Conservation (phyloP, 2,113 vertebrate genomes). For the Stigmatopora argus region DNA sequence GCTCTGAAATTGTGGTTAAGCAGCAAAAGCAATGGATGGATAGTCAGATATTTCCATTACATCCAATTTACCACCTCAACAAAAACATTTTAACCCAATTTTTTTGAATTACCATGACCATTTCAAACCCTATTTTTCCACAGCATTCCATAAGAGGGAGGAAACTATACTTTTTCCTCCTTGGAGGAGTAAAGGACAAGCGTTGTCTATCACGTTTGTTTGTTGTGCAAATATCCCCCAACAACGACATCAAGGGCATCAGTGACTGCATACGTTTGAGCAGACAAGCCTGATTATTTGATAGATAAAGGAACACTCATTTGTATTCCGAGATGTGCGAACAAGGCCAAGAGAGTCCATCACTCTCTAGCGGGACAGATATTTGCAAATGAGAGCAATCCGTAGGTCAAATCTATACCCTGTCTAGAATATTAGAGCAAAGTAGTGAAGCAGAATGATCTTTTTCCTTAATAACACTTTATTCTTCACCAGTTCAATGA, state of each 20-base stretch:
- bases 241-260: constrained; percentile 52
- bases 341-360: constrained; percentile 37
- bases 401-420: constrained; percentile 53
- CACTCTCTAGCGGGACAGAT: constrained; percentile 18
- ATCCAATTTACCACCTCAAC: no score
- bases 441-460: constrained; percentile 38
- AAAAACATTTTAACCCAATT: no score
- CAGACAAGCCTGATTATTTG: constrained; percentile 43
- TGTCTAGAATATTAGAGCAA: constrained; percentile 44
- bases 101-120: background rate
- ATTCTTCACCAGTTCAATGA: constrained; percentile 9
- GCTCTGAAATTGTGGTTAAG: background rate
- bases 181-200: constrained; percentile 9
- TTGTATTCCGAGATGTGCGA: constrained; percentile 50
- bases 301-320: constrained; percentile 51
- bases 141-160: background rate
- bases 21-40: no score
- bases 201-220: constrained; percentile 21
- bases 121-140: constrained; percentile 9
- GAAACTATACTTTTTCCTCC: constrained; percentile 28
- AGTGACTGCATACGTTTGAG: constrained; percentile 29
- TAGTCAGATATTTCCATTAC: background rate
- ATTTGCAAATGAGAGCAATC: constrained; percentile 57
- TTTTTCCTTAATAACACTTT: constrained; percentile 33
- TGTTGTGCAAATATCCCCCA: constrained; percentile 42